Evolutionary conservation across 2,113 vertebrate species (phyloP).

Genomic region (Synodontis membranacea): DNA sequence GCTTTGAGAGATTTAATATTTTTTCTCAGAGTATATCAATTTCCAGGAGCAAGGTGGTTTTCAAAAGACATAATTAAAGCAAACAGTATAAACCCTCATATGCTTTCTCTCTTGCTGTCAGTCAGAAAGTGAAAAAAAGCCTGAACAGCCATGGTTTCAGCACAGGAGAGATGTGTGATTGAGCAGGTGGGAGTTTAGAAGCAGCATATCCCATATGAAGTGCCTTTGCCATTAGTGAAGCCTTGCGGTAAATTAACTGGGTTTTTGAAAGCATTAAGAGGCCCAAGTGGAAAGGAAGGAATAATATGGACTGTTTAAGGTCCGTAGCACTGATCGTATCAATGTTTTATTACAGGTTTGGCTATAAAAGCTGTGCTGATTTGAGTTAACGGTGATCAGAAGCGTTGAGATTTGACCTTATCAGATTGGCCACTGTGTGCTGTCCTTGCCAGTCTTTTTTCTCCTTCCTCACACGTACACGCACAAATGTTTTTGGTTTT

Average conservation of each 20-base stretch:
- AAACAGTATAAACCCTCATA: neutral
- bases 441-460: conserved; percentile 27
- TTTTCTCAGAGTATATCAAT: neutral
- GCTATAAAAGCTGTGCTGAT: conserved; percentile 16
- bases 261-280: conserved; percentile 36
- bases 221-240: conserved; percentile 54
- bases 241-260: conserved; percentile 54
- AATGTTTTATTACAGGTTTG: neutral
- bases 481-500: neutral
- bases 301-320: conserved; percentile 15
- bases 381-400: conserved; percentile 32
- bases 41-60: neutral
- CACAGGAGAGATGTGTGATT: conserved; percentile 30
- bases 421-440: neutral
- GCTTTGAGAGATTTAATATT: conserved; percentile 7
- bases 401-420: conserved; percentile 13
- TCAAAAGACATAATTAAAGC: neutral
- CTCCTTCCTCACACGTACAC: neutral
- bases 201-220: conserved; percentile 38
- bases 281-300: conserved; percentile 31
- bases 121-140: conserved; percentile 10
- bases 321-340: conserved; percentile 5
- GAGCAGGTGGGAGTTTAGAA: conserved; percentile 34
- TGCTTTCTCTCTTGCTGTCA: neutral
- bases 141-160: conserved; percentile 5